phyloP scores from a whole-genome alignment of 2,797 vertebrate genomes.

The Pipistrellus kuhlii region DNA sequence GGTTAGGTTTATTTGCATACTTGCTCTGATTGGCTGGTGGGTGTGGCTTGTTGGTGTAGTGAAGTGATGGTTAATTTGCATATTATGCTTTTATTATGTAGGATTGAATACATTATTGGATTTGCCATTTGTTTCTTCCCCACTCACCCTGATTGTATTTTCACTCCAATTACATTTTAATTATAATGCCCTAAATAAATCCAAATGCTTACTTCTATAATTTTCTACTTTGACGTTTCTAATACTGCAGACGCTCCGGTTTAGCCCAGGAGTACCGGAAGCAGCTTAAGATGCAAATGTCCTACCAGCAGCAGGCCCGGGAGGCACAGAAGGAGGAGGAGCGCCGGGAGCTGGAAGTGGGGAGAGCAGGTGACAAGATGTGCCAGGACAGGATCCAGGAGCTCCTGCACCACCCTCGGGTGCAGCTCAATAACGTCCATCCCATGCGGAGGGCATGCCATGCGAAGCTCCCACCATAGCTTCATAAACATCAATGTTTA shows the following conservation, averaged over 20 bases:
- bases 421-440: slow-evolving; percentile 80
- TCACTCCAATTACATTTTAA: slow-evolving; percentile 9
- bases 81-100: no score
- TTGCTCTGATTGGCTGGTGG: no score
- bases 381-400: slow-evolving; percentile 86
- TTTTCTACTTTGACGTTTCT: not conserved
- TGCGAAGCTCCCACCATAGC: not conserved
- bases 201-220: not conserved
- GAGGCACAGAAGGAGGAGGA: slow-evolving; percentile 84
- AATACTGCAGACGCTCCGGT: slow-evolving; percentile 84
- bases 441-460: slow-evolving; percentile 87
- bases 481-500: not conserved
- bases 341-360: slow-evolving; percentile 84
- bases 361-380: slow-evolving; percentile 80
- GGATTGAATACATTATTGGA: not conserved
- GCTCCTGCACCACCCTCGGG: slow-evolving; percentile 83
- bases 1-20: no score
- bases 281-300: slow-evolving; percentile 90
- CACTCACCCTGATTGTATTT: not conserved
- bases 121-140: not conserved
- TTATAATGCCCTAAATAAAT: not conserved
- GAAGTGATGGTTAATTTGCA: no score
- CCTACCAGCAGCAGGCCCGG: slow-evolving; percentile 81
- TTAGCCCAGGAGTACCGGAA: slow-evolving; percentile 85
- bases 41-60: no score